Evolutionary conservation across 2,113 vertebrate species (phyloP).

Genomic region (Cariama cristata): DNA sequence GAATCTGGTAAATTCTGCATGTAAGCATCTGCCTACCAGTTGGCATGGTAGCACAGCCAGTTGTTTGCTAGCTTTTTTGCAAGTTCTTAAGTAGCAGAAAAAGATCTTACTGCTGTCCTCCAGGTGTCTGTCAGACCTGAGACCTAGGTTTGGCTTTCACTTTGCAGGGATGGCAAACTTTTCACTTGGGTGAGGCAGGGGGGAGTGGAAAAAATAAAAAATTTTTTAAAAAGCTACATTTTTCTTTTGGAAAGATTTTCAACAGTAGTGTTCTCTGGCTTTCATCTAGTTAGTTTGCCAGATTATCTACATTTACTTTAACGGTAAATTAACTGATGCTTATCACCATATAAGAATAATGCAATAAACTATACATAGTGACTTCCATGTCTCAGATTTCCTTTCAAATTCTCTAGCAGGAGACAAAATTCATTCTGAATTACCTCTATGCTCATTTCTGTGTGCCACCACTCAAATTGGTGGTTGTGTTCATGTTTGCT

Average conservation of each 20-base stretch:
- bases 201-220: neutral
- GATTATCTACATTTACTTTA: neutral
- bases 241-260: neutral
- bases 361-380: fast-evolving
- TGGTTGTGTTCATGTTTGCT: neutral
- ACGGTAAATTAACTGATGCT: neutral
- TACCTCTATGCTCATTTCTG: neutral
- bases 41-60: neutral
- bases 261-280: neutral
- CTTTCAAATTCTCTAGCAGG: neutral
- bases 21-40: neutral
- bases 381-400: neutral
- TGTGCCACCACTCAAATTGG: neutral
- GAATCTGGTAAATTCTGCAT: neutral
- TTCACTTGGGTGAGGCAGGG: neutral
- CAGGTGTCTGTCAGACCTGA: neutral
- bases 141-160: neutral
- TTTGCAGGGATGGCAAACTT: neutral
- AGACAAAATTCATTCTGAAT: neutral
- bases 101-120: neutral
- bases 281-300: neutral
- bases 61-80: neutral
- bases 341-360: neutral
- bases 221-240: neutral
- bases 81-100: neutral